phyloP scores from a whole-genome alignment of 2,113 vertebrate genomes.

The Choloepus hoffmanni region DNA sequence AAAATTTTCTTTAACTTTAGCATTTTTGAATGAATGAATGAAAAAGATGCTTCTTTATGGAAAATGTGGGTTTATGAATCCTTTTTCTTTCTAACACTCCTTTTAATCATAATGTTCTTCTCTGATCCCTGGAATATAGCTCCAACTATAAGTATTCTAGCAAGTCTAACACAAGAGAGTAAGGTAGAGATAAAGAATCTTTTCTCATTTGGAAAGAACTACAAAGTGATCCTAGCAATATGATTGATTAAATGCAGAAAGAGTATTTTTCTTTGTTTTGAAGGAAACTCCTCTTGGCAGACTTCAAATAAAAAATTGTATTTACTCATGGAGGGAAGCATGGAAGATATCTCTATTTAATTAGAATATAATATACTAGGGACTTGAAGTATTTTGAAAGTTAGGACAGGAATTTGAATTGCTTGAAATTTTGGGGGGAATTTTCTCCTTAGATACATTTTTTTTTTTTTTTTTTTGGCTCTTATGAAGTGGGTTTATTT shows the following conservation, averaged over 20 bases:
- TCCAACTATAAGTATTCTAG: background rate
- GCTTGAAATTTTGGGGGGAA: slow-evolving; percentile 15
- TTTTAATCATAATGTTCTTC: background rate
- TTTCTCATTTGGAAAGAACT: slow-evolving; percentile 11
- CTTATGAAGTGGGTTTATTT: too few relatives aligned
- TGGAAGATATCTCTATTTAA: background rate
- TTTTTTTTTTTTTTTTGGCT: too few relatives aligned
- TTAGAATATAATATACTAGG: background rate
- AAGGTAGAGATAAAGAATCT: background rate
- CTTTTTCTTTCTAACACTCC: background rate
- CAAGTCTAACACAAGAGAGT: background rate
- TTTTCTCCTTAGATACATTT: slow-evolving; percentile 4
- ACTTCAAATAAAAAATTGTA: slow-evolving; percentile 9
- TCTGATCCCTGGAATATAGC: background rate
- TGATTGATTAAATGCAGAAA: background rate
- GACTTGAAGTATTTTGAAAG: slow-evolving; percentile 46
- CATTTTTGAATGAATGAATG: slow-evolving; percentile 13
- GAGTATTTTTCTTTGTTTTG: background rate
- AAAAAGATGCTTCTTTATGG: background rate
- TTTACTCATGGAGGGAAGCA: background rate
- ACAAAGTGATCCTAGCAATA: background rate
- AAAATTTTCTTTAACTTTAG: background rate
- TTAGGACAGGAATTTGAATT: slow-evolving; percentile 23
- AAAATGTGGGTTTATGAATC: slow-evolving; percentile 16
- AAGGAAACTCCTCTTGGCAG: background rate